Evolutionary conservation across 2,888 invertebrate species (phyloP), one percentile per base, ranked within the genome.

Genomic region (Drosophila affinis): DNA sequence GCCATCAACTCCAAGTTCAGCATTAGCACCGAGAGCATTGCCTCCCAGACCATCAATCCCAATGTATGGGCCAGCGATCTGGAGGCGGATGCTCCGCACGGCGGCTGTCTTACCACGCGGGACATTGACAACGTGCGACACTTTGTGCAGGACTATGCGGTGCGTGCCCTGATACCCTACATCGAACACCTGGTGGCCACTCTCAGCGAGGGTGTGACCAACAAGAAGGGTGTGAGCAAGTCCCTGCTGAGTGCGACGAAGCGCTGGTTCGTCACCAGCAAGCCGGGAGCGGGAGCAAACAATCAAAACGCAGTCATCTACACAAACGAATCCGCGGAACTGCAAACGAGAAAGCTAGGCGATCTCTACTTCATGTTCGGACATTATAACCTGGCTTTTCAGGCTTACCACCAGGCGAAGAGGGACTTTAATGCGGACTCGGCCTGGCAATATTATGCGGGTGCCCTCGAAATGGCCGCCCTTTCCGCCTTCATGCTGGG

Each of bases 281-380:
- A 98, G 92, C 96, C 96, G 3, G 96, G 97, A 9, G 94, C 94
- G 17, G 94, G 95, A 68, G 94, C 95, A 55, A 90, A 90, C 67
- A 94, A 95, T 49, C 94, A 94, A 81, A 96, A 95, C 91, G 95
- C 96, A 82, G 96, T 98, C 53, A 96, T 97, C 82, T 97, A 97
- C 90, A 95, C 96, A 24, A 93, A 93, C 48, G 97, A 97, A 89
- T 96, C 97, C 24, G 96, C 97, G 0, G 99, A 99, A 93, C 93
- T 99, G 74, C 98, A 99, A 92, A 94, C 98, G 55, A 94, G 99
- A 69, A 95, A 98, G 65, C 92, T 99, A 48, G 99, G 97, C 0
- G 99, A 99, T 93, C 93, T 99, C 9, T 98, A 98, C 93, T 99
- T 99, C 92, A 95, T 99, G 94, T 98, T 99, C 92, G 97, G 98